Evolutionary conservation across 2,888 invertebrate species (phyloP).

Genomic region (Phyllotreta cruciferae): DNA sequence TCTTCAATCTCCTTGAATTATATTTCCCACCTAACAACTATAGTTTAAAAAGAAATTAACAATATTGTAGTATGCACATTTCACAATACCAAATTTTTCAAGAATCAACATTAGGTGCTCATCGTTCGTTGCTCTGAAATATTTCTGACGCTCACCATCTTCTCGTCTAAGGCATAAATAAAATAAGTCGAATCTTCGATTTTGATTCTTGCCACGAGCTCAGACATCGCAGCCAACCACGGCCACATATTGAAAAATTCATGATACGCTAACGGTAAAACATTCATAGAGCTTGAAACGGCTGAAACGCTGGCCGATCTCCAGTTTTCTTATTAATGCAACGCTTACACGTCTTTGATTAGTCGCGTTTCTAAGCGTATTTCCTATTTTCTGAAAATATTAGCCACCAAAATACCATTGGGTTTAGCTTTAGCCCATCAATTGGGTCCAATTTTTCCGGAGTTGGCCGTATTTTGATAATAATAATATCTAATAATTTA

Average conservation of each 20-base stretch:
- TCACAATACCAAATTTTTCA: too few species aligned
- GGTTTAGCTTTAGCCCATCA: too few species aligned
- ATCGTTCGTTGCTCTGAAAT: not conserved
- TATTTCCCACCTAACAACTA: too few species aligned
- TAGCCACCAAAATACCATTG: too few species aligned
- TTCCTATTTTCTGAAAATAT: too few species aligned
- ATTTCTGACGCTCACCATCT: not conserved
- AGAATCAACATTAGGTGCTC: not conserved
- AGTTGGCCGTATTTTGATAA: constrained; percentile 1
- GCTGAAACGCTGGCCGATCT: constrained; percentile 2
- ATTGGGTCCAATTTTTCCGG: too few species aligned
- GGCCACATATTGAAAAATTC: constrained; percentile 32
- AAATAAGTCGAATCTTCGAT: constrained; percentile 18
- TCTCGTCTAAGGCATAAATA: constrained; percentile 6
- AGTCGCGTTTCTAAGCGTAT: too few species aligned
- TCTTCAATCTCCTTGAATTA: too few species aligned
- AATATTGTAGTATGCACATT: too few species aligned
- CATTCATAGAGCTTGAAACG: constrained; percentile 24
- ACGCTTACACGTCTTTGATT: not conserved
- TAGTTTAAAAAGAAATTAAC: too few species aligned
- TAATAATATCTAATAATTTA: constrained; percentile 12
- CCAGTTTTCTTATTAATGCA: constrained; percentile 3
- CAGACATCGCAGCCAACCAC: not conserved
- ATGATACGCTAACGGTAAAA: constrained; percentile 33
- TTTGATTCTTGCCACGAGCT: constrained; percentile 27